Evolutionary conservation across 1,140 invertebrate genomes (phyloP).

Genomic region (Pararge aegeria): DNA sequence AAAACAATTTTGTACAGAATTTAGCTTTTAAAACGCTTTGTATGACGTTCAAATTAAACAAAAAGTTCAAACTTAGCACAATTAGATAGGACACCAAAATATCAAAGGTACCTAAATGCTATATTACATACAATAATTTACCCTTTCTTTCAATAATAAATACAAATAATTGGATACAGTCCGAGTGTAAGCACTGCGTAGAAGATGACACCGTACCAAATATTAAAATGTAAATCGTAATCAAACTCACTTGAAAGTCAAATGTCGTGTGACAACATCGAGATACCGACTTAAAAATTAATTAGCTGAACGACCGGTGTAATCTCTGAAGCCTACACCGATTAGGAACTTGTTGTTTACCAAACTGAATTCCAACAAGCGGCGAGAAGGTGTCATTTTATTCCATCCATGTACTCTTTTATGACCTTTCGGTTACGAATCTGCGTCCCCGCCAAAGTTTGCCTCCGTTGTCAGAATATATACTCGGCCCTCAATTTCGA

Average conservation of each 20-base stretch:
- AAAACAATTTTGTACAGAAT: not conserved
- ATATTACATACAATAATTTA: conserved; percentile 6
- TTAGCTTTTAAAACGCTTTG: no score
- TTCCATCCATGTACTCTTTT: conserved; percentile 31
- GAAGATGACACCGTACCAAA: conserved; percentile 45
- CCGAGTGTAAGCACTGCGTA: conserved; percentile 17
- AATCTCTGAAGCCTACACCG: conserved; percentile 68
- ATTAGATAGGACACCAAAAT: not conserved
- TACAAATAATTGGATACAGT: not conserved
- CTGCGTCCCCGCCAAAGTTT: conserved; percentile 41
- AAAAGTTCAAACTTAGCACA: no score
- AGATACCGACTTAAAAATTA: conserved; percentile 79
- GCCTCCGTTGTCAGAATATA: conserved; percentile 45
- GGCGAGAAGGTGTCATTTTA: conserved; percentile 44
- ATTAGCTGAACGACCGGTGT: conserved; percentile 79
- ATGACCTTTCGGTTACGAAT: conserved; percentile 32
- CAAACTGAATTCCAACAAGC: conserved; percentile 46
- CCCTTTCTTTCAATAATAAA: conserved; percentile 4
- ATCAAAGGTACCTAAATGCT: not conserved
- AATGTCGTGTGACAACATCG: conserved; percentile 50
- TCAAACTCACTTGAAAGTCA: conserved; percentile 62
- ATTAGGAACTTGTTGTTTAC: conserved; percentile 58
- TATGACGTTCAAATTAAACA: no score
- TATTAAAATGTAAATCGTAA: conserved; percentile 67
- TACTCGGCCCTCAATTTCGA: conserved; percentile 53